Percentiles rank a stretch among this genome's conserved stretches.
phyloP scores from a whole-genome alignment of 2,888 invertebrate species.

The Sarcophaga subvicina region DNA sequence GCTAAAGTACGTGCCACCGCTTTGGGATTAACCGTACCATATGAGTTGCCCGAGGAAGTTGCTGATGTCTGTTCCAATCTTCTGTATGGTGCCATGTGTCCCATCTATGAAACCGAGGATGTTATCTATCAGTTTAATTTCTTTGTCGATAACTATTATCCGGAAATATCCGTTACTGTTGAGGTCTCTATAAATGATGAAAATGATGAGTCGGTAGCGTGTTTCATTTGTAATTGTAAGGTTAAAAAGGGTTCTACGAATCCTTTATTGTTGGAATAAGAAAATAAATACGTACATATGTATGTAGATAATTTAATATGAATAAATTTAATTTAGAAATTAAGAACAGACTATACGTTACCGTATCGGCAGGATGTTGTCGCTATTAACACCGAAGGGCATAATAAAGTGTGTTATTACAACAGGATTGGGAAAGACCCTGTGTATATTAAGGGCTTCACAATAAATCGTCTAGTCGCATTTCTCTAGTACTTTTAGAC shows the following conservation, averaged over 20 bases:
- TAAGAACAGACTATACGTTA: no score
- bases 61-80: slow-evolving; percentile 78
- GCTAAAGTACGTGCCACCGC: slow-evolving; percentile 77
- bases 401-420: no score
- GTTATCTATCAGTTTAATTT: slow-evolving; percentile 78
- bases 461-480: no score
- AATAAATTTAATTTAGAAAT: no score
- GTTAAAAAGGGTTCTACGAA: slow-evolving; percentile 73
- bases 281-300: not conserved
- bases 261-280: slow-evolving; percentile 19
- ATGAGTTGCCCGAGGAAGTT: slow-evolving; percentile 78
- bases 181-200: slow-evolving; percentile 76
- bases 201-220: slow-evolving; percentile 71
- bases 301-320: no score
- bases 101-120: slow-evolving; percentile 78
- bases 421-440: no score
- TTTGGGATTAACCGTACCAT: slow-evolving; percentile 78
- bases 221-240: slow-evolving; percentile 76
- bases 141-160: slow-evolving; percentile 75
- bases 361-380: no score
- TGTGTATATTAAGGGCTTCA: no score
- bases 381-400: no score
- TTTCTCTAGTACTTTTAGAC: no score
- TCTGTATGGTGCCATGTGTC: slow-evolving; percentile 77
- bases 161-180: slow-evolving; percentile 78